These are phyloP conservation scores for Glomeris maerens DNA, from an alignment of 1,140 invertebrate species.

Conservation along the genomic window DNA sequence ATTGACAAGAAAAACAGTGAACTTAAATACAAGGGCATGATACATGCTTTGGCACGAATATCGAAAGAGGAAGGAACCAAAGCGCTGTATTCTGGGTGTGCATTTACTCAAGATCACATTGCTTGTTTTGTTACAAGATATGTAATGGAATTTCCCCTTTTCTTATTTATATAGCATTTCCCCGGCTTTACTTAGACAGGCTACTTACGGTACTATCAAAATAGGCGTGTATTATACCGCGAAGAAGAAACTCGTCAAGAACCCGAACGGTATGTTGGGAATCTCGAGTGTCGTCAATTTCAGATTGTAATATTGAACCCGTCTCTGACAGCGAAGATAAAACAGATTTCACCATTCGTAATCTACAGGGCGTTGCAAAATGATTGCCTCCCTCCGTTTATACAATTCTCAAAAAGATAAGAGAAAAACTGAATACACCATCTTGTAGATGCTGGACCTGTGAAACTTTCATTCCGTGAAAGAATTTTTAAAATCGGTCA, in stretches of 20 bases:
- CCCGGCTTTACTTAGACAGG: conserved; percentile 78
- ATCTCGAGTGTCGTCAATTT: too few relatives aligned
- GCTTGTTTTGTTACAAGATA: neutral
- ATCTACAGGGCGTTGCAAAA: too few relatives aligned
- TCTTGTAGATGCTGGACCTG: too few relatives aligned
- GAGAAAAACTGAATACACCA: too few relatives aligned
- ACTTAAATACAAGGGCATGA: conserved; percentile 77
- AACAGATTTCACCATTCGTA: too few relatives aligned
- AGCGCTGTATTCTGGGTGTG: conserved; percentile 70
- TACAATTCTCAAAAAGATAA: too few relatives aligned
- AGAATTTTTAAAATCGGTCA: too few relatives aligned
- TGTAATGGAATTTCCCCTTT: conserved; percentile 13
- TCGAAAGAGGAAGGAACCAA: conserved; percentile 61
- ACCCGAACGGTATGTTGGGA: conserved; percentile 32
- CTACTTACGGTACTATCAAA: conserved; percentile 91
- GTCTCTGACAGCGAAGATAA: too few relatives aligned
- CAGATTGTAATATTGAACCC: too few relatives aligned
- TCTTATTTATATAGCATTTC: conserved; percentile 52
- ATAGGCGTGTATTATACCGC: conserved; percentile 89
- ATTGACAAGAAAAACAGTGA: conserved; percentile 57
- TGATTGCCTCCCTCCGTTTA: too few relatives aligned
- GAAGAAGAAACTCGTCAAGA: conserved; percentile 46
- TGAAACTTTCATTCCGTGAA: too few relatives aligned
- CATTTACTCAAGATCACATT: conserved; percentile 9
- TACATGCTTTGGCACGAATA: conserved; percentile 71